Percentiles rank a stretch among this genome's conserved stretches.
phyloP scores from a whole-genome alignment of 2,113 vertebrate species.

The Pteruthius melanotis region DNA sequence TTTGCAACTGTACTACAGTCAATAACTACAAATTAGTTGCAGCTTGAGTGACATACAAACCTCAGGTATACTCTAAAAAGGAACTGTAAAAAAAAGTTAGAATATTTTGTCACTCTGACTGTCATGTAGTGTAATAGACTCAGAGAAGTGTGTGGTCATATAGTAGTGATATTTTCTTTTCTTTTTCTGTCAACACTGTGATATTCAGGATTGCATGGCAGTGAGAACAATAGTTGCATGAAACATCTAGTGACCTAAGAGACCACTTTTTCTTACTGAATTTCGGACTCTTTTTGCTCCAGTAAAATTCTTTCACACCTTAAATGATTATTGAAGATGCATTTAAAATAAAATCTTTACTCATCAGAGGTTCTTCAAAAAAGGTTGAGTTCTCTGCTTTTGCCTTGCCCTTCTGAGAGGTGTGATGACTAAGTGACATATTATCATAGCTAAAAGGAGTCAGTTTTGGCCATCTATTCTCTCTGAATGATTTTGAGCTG shows the following conservation, averaged over 20 bases:
- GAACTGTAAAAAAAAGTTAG: not conserved
- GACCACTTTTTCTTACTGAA: not conserved
- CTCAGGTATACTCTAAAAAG: not conserved
- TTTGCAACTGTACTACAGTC: not conserved
- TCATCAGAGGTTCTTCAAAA: not conserved
- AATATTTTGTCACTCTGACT: not conserved
- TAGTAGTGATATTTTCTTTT: fast-evolving
- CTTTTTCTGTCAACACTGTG: not conserved
- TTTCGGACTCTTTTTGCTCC: not conserved
- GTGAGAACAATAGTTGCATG: not conserved
- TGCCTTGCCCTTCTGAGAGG: not conserved
- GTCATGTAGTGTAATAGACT: not conserved
- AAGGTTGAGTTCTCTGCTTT: not conserved
- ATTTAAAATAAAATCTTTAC: not conserved
- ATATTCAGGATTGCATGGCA: not conserved
- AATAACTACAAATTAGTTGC: not conserved
- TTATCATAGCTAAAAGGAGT: not conserved
- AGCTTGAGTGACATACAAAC: not conserved
- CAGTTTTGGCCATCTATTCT: not conserved
- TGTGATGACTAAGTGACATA: not conserved
- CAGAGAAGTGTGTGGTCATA: not conserved
- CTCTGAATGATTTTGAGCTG: not conserved
- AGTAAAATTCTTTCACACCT: not conserved
- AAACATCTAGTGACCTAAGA: not conserved
- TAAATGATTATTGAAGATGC: not conserved